Evolutionary conservation across 2,888 invertebrate genomes (phyloP).

Genomic region (Spodoptera picta): DNA sequence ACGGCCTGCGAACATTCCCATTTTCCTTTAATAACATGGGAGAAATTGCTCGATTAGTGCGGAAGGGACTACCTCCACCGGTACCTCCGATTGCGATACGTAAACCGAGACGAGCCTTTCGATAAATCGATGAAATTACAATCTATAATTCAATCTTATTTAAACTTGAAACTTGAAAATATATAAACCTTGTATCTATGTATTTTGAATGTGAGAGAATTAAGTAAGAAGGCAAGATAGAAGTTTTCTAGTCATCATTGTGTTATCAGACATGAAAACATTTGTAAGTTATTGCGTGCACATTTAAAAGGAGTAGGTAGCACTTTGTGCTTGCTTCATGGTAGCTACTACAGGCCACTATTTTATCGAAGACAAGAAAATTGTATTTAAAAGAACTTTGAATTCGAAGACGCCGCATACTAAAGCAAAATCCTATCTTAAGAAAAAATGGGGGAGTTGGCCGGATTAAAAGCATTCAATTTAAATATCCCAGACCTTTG

Average conservation of each 20-base stretch:
- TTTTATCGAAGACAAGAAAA: slow-evolving; percentile 16
- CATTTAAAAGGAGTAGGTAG: not conserved
- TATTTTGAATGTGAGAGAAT: no score
- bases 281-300: no score
- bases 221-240: no score
- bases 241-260: no score
- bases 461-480: slow-evolving; percentile 84
- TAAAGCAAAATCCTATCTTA: slow-evolving; percentile 62
- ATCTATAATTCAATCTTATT: slow-evolving; percentile 5
- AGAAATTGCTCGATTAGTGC: slow-evolving; percentile 86
- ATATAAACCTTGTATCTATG: not conserved
- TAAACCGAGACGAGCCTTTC: slow-evolving; percentile 64
- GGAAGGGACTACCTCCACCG: slow-evolving; percentile 73
- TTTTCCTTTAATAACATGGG: slow-evolving; percentile 86
- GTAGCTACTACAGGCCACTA: slow-evolving; percentile 1
- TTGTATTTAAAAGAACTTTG: slow-evolving; percentile 44
- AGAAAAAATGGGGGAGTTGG: slow-evolving; percentile 70
- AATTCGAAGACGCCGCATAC: slow-evolving; percentile 54
- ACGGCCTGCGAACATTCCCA: slow-evolving; percentile 86
- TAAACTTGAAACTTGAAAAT: not conserved
- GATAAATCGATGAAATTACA: slow-evolving; percentile 46
- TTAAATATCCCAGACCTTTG: slow-evolving; percentile 85
- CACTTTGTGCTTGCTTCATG: no score
- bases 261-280: no score
- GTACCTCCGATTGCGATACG: slow-evolving; percentile 72